Percentiles rank a stretch among this genome's conserved stretches.
These are phyloP conservation scores for Beris chalybata DNA, from an alignment of 2,888 invertebrate genomes.

Conservation along the genomic window DNA sequence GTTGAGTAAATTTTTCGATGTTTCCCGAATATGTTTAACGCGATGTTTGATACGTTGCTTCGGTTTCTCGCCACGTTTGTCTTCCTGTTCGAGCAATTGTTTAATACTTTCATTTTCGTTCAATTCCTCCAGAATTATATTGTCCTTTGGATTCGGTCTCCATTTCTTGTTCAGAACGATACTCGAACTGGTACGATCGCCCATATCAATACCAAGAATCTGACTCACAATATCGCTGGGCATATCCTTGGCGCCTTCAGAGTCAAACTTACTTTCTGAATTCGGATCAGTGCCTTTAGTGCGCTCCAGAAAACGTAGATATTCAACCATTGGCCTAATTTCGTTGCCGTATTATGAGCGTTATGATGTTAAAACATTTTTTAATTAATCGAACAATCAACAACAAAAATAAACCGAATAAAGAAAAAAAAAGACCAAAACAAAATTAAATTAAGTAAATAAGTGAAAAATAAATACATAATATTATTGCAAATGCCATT, in stretches of 20 bases:
- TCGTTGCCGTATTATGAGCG: neutral
- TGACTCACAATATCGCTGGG: constrained; percentile 41
- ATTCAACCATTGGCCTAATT: constrained; percentile 54
- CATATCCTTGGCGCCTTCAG: constrained; percentile 31
- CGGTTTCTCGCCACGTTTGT: constrained; percentile 60
- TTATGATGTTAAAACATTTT: neutral
- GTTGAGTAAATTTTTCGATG: constrained; percentile 64
- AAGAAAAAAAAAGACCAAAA: constrained; percentile 1
- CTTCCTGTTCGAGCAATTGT: constrained; percentile 61
- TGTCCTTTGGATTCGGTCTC: constrained; percentile 40
- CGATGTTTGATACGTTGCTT: constrained; percentile 59
- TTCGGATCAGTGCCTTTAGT: constrained; percentile 59
- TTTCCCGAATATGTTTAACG: constrained; percentile 65
- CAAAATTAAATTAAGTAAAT: neutral
- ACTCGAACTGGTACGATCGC: constrained; percentile 42
- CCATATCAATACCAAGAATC: constrained; percentile 43
- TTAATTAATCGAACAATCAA: neutral
- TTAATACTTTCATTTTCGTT: constrained; percentile 51
- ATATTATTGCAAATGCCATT: constrained; percentile 3
- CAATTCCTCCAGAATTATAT: constrained; percentile 43
- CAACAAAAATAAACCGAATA: neutral
- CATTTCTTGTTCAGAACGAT: constrained; percentile 41
- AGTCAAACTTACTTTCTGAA: constrained; percentile 40
- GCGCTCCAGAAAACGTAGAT: constrained; percentile 59
- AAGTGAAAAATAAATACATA: neutral